Conservation (phyloP, 2,113 vertebrate genomes). For the Falco punctatus region DNA sequence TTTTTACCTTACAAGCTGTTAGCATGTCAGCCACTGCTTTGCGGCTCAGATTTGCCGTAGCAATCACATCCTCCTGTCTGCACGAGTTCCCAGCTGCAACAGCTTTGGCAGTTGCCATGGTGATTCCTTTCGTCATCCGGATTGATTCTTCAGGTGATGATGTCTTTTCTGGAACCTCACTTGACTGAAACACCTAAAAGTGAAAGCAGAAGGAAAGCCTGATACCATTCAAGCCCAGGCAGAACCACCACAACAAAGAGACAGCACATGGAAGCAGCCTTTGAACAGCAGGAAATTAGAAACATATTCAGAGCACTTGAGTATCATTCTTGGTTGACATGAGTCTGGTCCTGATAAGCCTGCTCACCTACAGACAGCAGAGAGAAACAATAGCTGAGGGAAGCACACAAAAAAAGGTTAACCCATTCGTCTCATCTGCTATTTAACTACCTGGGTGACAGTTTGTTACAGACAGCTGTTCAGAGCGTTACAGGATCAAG, state of each 20-base stretch:
- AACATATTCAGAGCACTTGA: not conserved
- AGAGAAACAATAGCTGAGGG: not conserved
- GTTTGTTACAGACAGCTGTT: not conserved
- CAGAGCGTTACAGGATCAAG: not conserved
- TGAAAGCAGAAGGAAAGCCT: constrained; percentile 4
- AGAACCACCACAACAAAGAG: not conserved
- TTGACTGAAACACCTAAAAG: constrained; percentile 91
- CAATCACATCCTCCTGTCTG: constrained; percentile 95
- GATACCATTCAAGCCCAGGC: not conserved
- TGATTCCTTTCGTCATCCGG: constrained; percentile 99
- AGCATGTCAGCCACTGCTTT: constrained; percentile 97
- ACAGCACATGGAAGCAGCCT: not conserved
- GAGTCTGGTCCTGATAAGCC: not conserved
- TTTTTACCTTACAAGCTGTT: constrained; percentile 86
- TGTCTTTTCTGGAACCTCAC: constrained; percentile 88
- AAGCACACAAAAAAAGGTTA: not conserved
- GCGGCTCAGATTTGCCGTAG: constrained; percentile 96
- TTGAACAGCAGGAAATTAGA: constrained; percentile 30
- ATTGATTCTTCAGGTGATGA: constrained; percentile 96
- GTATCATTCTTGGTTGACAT: not conserved
- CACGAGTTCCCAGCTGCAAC: constrained; percentile 98
- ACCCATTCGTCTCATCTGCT: not conserved
- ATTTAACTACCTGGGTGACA: not conserved
- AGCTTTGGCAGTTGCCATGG: constrained; percentile 95
- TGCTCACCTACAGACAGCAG: not conserved